Evolutionary conservation across 2,113 vertebrate species (phyloP), one percentile per base, ranked within the genome.

Genomic region (Seriola aureovittata): DNA sequence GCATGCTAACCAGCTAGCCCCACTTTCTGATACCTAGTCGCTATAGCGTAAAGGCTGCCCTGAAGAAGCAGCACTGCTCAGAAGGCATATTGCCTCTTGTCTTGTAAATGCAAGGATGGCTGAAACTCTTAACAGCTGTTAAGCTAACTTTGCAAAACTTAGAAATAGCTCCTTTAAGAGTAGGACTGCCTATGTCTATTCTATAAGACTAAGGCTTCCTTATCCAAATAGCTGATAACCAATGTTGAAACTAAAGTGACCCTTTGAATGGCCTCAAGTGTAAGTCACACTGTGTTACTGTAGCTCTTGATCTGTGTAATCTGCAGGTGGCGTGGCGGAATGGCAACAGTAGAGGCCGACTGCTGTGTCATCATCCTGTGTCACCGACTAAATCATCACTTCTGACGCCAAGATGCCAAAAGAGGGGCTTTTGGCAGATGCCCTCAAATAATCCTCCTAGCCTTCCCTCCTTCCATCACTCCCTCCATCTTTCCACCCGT

Each of bases 361-460:
- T 42, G 29, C 81, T 23, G 78, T 6, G 71, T 80, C 75, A 46
- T 78, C 93, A 82, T 88, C 81, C 52, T 75, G 88, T 86, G 87
- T 85, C 64, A 34, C 69, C 52, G 25, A 70, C 78, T 84, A 85
- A 88, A 88, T 85, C 78, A 88, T 72, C 71, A 25, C 68, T 74
- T 80, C 40, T 54, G 34, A 67, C 46, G 88, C 91, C 92, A 93
- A 85, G 64, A 71, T 36, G 68, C 87, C 81, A 85, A 89, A 91
- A 87, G 71, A 86, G 78, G 63, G 73, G 59, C 55, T 85, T 90
- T 87, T 93, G 92, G 91, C 93, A 83, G 76, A 86, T 34, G 7
- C n/a, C 7, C 55, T 71, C 36, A 60, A 83, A 80, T 87, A 85
- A 87, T 85, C 89, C 71, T 48, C 62, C 87, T 34, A 71, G 78